Conservation (phyloP, 1,140 invertebrate species). For the Drosophila ambigua region DNA sequence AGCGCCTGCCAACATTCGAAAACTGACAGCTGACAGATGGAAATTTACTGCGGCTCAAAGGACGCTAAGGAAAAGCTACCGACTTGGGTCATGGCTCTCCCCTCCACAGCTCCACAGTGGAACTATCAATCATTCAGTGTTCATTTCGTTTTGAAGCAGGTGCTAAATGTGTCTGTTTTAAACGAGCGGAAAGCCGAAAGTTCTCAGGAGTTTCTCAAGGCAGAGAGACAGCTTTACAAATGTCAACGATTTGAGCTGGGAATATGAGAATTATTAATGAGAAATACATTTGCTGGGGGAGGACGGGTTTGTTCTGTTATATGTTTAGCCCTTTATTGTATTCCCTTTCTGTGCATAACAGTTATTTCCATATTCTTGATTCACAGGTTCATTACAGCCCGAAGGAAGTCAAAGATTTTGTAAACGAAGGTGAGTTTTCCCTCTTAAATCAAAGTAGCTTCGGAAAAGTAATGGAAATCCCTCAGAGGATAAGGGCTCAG, state of each 20-base stretch:
- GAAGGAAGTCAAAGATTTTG: background rate
- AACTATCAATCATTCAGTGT: slow-evolving; percentile 65
- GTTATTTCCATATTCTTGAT: slow-evolving; percentile 8
- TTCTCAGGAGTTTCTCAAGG: slow-evolving; percentile 16
- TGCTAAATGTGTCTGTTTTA: slow-evolving; percentile 59
- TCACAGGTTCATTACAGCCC: slow-evolving; percentile 4
- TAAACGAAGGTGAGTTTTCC: slow-evolving; percentile 15
- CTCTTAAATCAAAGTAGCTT: no score
- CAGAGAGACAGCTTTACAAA: slow-evolving; percentile 1
- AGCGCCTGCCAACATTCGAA: slow-evolving; percentile 61
- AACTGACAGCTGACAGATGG: slow-evolving; percentile 77
- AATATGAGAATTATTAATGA: slow-evolving; percentile 37
- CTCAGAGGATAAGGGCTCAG: no score
- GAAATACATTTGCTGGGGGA: background rate
- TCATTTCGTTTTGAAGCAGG: slow-evolving; percentile 46
- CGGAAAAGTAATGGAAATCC: no score
- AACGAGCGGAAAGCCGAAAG: slow-evolving; percentile 48
- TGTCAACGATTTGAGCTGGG: slow-evolving; percentile 32
- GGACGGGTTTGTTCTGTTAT: no score
- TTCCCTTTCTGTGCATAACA: background rate
- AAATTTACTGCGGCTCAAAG: slow-evolving; percentile 20
- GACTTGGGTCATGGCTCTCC: slow-evolving; percentile 44
- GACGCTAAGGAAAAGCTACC: slow-evolving; percentile 31
- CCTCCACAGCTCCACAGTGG: slow-evolving; percentile 10
- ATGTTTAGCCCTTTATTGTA: background rate